A percentile compares a stretch with the other conserved stretches of the same genome.
Evolutionary conservation across 2,797 vertebrate genomes (phyloP).

Genomic region (Odontamblyopus rebecca): DNA sequence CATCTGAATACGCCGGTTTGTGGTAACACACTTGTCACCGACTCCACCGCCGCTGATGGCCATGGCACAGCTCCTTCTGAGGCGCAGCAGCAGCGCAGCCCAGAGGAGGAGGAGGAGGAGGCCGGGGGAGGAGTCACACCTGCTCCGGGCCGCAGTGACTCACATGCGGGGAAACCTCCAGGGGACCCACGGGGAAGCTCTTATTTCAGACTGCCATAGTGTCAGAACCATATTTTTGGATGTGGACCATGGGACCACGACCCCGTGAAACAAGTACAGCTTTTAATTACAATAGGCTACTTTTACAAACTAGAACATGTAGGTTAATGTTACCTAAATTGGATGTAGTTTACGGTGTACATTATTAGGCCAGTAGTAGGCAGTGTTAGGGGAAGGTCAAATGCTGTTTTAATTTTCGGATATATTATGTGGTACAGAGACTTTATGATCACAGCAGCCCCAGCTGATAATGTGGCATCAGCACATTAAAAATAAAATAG

Average conservation of each 20-base stretch:
- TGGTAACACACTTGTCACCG: background rate
- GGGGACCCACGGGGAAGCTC: background rate
- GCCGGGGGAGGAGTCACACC: constrained; percentile 17
- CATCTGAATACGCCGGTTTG: constrained; percentile 51
- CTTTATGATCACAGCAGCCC: too few relatives aligned
- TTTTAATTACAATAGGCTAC: background rate
- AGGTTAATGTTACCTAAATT: too few relatives aligned
- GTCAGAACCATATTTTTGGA: background rate
- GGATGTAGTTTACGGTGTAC: too few relatives aligned
- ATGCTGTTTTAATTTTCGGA: too few relatives aligned
- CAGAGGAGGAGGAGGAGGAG: background rate
- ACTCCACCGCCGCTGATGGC: constrained; percentile 1
- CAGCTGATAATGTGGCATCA: too few relatives aligned
- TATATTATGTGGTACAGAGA: too few relatives aligned
- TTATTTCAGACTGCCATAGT: background rate
- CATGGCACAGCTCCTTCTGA: constrained; percentile 21
- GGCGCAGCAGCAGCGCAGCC: constrained; percentile 1
- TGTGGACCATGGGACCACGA: background rate
- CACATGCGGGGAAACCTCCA: background rate
- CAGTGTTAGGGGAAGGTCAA: too few relatives aligned
- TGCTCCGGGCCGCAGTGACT: constrained; percentile 8
- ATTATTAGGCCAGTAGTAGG: too few relatives aligned
- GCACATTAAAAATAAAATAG: too few relatives aligned
- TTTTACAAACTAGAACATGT: background rate
- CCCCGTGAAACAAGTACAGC: background rate